Percentiles rank a stretch among this genome's conserved stretches.
Evolutionary conservation across 2,888 invertebrate species (phyloP).

Genomic region (Scaptomyza tumidula): DNA sequence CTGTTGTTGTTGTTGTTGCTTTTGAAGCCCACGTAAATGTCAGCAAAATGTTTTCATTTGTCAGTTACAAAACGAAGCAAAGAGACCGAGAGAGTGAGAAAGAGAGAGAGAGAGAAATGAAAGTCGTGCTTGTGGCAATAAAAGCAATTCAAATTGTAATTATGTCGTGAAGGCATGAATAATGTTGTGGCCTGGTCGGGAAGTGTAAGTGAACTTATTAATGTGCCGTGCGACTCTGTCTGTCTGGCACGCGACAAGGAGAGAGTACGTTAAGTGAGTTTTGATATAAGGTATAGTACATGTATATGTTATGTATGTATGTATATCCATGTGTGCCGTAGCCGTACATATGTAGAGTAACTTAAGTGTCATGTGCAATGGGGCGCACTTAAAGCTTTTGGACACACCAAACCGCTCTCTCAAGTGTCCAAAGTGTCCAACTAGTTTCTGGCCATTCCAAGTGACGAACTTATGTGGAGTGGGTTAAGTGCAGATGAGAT

Average conservation of each 20-base stretch:
- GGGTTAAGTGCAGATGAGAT: conserved; percentile 51
- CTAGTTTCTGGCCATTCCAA: conserved; percentile 21
- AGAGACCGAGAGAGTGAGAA: neutral
- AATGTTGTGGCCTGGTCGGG: conserved; percentile 66
- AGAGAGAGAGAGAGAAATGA: conserved; percentile 33
- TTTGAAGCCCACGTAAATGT: conserved; percentile 63
- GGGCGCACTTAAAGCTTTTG: conserved; percentile 25
- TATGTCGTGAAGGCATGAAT: conserved; percentile 74
- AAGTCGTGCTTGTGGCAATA: conserved; percentile 60
- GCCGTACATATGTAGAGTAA: conserved; percentile 26
- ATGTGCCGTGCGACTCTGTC: conserved; percentile 48
- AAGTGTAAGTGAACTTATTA: conserved; percentile 76
- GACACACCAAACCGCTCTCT: conserved; percentile 25
- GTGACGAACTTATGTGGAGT: conserved; percentile 42
- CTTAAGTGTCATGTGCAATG: conserved; percentile 55
- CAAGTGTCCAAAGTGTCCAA: conserved; percentile 38
- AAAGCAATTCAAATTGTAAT: conserved; percentile 78
- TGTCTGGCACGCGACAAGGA: conserved; percentile 57
- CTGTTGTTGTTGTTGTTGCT: conserved; percentile 25
- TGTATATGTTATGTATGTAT: neutral
- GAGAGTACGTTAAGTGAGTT: conserved; percentile 36
- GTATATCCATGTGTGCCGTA: neutral
- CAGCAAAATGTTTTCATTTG: conserved; percentile 76
- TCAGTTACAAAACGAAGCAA: conserved; percentile 59
- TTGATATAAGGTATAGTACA: conserved; percentile 13